A percentile compares a stretch with the other conserved stretches of the same genome.
phyloP scores from a whole-genome alignment of 1,140 invertebrate genomes.

The Conus ventricosus region DNA sequence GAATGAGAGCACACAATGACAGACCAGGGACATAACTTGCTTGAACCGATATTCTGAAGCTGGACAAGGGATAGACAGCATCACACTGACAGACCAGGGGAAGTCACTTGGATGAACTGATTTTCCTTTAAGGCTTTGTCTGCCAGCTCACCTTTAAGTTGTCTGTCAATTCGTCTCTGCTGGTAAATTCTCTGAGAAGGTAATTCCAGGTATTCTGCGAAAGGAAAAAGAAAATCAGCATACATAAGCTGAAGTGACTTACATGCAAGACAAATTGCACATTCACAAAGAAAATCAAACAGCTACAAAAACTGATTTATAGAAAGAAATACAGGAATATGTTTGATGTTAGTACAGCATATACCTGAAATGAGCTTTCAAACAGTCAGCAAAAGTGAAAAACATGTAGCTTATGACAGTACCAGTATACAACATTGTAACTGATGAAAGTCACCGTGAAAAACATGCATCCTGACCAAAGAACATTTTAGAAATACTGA shows the following conservation, averaged over 20 bases:
- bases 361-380: neutral
- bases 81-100: too few species aligned
- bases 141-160: conserved; percentile 63
- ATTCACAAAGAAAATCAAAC: neutral
- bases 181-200: conserved; percentile 72
- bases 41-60: too few species aligned
- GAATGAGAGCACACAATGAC: too few species aligned
- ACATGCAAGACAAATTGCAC: neutral
- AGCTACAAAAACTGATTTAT: neutral
- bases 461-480: too few species aligned
- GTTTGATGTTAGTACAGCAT: neutral
- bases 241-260: neutral
- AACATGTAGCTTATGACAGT: too few species aligned
- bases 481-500: too few species aligned
- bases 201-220: conserved; percentile 51
- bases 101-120: too few species aligned
- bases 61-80: neutral
- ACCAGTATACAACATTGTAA: too few species aligned
- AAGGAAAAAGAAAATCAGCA: neutral
- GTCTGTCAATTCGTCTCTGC: conserved; percentile 64
- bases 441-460: too few species aligned
- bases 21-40: too few species aligned
- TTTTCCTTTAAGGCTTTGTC: neutral
- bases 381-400: too few species aligned
- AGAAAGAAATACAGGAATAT: neutral